Evolutionary conservation across 2,113 vertebrate species (phyloP).

Genomic region (Macquaria australasica): DNA sequence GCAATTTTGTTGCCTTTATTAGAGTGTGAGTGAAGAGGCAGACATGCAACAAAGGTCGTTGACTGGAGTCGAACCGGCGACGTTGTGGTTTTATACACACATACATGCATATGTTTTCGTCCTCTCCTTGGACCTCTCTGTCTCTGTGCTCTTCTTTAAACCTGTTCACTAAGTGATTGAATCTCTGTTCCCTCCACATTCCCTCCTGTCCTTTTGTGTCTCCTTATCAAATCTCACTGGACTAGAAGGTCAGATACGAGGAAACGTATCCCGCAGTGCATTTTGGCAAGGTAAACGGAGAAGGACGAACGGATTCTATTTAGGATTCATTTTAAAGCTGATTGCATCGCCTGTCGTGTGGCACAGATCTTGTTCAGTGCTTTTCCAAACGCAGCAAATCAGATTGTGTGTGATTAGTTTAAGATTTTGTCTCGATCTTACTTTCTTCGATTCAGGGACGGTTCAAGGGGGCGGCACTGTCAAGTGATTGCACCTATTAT

Average conservation of each 20-base stretch:
- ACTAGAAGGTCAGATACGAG: conserved; percentile 67
- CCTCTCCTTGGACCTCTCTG: conserved; percentile 34
- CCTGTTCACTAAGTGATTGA: conserved; percentile 52
- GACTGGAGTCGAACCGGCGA: too few species aligned
- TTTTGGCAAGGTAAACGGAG: conserved; percentile 41
- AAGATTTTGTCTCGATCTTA: conserved; percentile 7
- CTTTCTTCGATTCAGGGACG: conserved; percentile 18
- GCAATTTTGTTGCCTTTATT: too few species aligned
- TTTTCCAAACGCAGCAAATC: conserved; percentile 52
- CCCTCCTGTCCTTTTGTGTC: conserved; percentile 58
- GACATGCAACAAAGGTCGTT: too few species aligned
- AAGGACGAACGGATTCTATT: conserved; percentile 62
- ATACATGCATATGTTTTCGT: too few species aligned
- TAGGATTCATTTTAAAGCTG: conserved; percentile 48
- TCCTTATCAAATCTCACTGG: conserved; percentile 66
- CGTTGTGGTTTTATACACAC: too few species aligned
- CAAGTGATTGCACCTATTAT: neutral
- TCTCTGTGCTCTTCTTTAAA: conserved; percentile 32
- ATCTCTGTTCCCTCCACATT: conserved; percentile 41
- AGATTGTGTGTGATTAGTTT: conserved; percentile 41
- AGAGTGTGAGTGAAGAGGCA: too few species aligned
- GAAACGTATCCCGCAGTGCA: conserved; percentile 13
- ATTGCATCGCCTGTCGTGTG: conserved; percentile 37
- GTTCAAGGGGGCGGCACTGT: neutral
- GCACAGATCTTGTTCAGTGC: conserved; percentile 29